Evolutionary conservation across 2,797 vertebrate genomes (phyloP).

Genomic region (Heliangelus exortis): DNA sequence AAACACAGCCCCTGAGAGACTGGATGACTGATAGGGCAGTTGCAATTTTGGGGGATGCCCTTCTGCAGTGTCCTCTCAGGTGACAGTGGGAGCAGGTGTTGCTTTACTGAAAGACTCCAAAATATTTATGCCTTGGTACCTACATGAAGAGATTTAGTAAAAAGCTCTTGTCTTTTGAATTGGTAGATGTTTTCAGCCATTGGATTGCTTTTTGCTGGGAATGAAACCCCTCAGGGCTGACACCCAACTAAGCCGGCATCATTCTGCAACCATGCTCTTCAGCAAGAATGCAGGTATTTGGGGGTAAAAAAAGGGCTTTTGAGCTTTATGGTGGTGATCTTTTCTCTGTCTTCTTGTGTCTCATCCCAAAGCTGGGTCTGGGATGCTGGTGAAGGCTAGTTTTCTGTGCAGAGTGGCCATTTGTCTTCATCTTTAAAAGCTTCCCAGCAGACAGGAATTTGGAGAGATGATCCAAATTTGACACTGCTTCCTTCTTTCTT

Average conservation of each 20-base stretch:
- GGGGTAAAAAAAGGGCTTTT: background rate
- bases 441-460: background rate
- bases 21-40: background rate
- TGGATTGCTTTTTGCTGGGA: background rate
- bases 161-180: background rate
- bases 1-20: background rate
- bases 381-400: background rate
- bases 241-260: background rate
- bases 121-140: background rate
- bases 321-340: background rate
- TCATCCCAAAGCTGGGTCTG: background rate
- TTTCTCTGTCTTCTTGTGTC: background rate
- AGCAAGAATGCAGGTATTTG: background rate
- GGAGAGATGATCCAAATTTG: background rate
- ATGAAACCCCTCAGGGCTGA: background rate
- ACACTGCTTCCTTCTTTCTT: background rate
- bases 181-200: background rate
- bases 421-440: background rate
- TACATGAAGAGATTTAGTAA: background rate
- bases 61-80: background rate
- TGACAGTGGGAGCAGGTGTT: background rate
- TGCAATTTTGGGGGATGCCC: background rate
- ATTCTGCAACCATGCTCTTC: background rate
- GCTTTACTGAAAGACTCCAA: background rate
- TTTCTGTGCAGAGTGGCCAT: background rate